Base-by-base conservation (phyloP, 2,888 invertebrate species). In the Biston stratarius region DNA sequence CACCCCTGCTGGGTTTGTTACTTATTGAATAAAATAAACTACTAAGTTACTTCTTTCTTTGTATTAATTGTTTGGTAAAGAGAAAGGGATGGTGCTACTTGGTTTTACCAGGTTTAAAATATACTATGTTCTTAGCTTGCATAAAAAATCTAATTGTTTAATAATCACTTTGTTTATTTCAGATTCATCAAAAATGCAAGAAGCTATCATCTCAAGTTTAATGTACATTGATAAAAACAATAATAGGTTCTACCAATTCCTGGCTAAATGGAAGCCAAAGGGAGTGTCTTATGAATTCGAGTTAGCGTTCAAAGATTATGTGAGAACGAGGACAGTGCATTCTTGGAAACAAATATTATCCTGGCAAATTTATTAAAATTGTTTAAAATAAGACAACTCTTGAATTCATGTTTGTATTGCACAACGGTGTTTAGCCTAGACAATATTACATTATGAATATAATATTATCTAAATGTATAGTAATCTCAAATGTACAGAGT, bases 131-230 rank as follows among this genome's bases (percentile, higher is more conserved):
- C n/a, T n/a, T 24, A 24, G 3, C 1, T 24, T 24, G 24, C 24
- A 24, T 24, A 24, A 24, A 24, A 24, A 24, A 24, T 2, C 24
- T 2, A 24, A 24, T 24, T 24, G 24, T 24, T 24, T 48, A 36
- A 15, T 49, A 49, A 42, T 42, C 33, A 1, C 61, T 15, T 40
- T 71, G 56, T 73, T 63, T 66, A 66, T 61, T 90, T 63, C 80
- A 94, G 94, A 81, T 38, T 80, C 87, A 1, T 80, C 74, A 15
- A 64, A 76, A 61, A 82, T 90, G 71, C 81, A 89, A 73, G 93
- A 94, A 80, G 91, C 92, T 0, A 84, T 90, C 34, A 77, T 89
- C 33, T 82, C 78, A 2, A 91, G 91, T 79, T 77, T 94, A 60
- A 77, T 91, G 58, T 85, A 78, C 57, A 83, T 94, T 78, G 84